Conservation (phyloP, 2,113 vertebrate genomes). For the Macaca nemestrina region DNA sequence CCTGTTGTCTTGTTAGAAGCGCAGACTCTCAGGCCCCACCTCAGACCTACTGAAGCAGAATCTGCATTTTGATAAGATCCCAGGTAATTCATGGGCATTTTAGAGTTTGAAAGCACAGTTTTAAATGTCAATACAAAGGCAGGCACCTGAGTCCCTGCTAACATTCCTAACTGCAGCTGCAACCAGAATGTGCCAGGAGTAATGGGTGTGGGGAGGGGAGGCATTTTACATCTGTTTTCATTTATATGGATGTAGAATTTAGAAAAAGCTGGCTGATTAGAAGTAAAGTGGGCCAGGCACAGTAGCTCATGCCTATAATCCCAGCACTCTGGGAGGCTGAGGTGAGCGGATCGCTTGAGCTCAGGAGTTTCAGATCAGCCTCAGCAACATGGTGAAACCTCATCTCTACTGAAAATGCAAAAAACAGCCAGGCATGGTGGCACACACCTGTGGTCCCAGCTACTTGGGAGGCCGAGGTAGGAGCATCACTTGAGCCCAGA, state of each 20-base stretch:
- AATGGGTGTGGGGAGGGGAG: not conserved
- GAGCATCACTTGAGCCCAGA: too few relatives aligned
- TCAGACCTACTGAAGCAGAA: not conserved
- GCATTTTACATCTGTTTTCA: not conserved
- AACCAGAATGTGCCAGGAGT: not conserved
- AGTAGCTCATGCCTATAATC: too few relatives aligned
- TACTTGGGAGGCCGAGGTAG: too few relatives aligned
- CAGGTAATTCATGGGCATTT: not conserved
- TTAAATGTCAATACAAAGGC: constrained; percentile 3
- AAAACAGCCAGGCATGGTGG: too few relatives aligned
- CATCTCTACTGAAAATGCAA: too few relatives aligned
- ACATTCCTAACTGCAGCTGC: not conserved
- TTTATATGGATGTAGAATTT: not conserved
- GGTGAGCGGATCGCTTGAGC: too few relatives aligned
- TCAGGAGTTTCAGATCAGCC: too few relatives aligned
- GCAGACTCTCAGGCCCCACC: not conserved
- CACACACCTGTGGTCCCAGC: too few relatives aligned
- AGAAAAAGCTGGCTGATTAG: not conserved
- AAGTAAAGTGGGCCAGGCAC: not conserved
- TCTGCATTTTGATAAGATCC: not conserved
- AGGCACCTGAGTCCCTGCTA: constrained; percentile 15
- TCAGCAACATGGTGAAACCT: too few relatives aligned
- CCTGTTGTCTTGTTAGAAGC: not conserved
- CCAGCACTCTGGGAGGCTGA: too few relatives aligned
- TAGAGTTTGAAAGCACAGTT: not conserved